phyloP scores from a whole-genome alignment of 2,888 invertebrate genomes.

The Megalurothrips usitatus region DNA sequence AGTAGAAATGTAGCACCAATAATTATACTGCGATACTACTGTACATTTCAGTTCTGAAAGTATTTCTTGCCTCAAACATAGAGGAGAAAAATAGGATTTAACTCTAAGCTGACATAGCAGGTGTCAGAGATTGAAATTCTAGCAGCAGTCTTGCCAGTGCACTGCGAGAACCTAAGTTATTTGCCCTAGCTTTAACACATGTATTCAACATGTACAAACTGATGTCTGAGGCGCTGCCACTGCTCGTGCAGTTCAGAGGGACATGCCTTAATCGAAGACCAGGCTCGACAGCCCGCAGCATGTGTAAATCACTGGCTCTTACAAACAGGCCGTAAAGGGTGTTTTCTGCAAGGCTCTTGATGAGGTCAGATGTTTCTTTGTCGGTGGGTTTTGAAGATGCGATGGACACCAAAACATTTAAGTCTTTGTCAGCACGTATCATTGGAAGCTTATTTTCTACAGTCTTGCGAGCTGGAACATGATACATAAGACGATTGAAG shows the following conservation, averaged over 20 bases:
- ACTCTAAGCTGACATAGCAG: slow-evolving; percentile 31
- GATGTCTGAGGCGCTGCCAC: slow-evolving; percentile 34
- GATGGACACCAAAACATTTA: slow-evolving; percentile 49
- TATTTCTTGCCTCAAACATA: neutral
- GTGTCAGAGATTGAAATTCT: slow-evolving; percentile 43
- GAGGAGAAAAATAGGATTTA: neutral
- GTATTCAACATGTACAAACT: slow-evolving; percentile 37
- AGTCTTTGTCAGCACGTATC: slow-evolving; percentile 61
- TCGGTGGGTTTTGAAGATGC: slow-evolving; percentile 46
- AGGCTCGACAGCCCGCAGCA: slow-evolving; percentile 76
- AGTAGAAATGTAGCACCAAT: neutral
- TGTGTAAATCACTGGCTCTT: slow-evolving; percentile 60
- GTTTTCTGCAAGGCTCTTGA: slow-evolving; percentile 41
- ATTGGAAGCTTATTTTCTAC: slow-evolving; percentile 57
- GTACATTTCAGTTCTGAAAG: neutral
- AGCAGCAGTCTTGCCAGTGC: slow-evolving; percentile 57
- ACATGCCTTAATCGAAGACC: slow-evolving; percentile 58
- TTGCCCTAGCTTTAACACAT: neutral
- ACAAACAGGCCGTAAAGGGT: slow-evolving; percentile 67
- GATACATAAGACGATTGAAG: slow-evolving; percentile 30
- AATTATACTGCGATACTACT: neutral
- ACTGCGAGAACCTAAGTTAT: slow-evolving; percentile 48
- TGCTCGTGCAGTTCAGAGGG: slow-evolving; percentile 39
- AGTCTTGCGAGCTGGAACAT: slow-evolving; percentile 58
- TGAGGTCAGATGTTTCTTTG: slow-evolving; percentile 42